Percentiles rank a stretch among this genome's conserved stretches.
Evolutionary conservation across 2,113 vertebrate species (phyloP).

Genomic region (Sturnus vulgaris): DNA sequence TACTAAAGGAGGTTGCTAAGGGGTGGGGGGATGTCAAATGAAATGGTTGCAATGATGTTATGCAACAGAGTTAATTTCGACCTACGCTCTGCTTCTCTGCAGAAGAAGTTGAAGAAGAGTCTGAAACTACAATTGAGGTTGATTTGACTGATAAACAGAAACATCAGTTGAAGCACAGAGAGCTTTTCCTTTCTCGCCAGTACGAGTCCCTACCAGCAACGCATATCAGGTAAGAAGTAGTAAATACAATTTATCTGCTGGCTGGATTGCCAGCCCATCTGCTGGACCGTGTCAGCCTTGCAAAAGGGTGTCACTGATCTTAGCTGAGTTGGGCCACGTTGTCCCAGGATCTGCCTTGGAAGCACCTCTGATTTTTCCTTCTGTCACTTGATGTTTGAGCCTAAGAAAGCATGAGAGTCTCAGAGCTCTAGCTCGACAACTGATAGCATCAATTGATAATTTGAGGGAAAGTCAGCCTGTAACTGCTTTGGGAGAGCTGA

Average conservation of each 20-base stretch:
- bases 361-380: background rate
- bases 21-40: slow-evolving; percentile 10
- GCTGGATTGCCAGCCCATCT: background rate
- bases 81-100: slow-evolving; percentile 65
- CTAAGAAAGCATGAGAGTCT: background rate
- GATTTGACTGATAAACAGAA: slow-evolving; percentile 98
- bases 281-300: background rate
- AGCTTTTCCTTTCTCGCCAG: slow-evolving; percentile 94
- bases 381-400: background rate
- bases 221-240: slow-evolving; percentile 85
- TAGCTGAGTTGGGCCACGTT: background rate
- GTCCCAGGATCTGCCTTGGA: background rate
- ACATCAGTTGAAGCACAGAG: slow-evolving; percentile 94
- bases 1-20: slow-evolving; percentile 13
- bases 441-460: background rate
- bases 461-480: background rate
- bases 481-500: background rate
- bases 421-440: background rate
- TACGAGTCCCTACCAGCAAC: slow-evolving; percentile 95
- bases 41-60: slow-evolving; percentile 29
- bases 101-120: slow-evolving; percentile 98
- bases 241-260: background rate
- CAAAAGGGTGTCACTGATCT: background rate
- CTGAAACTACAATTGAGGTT: slow-evolving; percentile 84
- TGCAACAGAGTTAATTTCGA: slow-evolving; percentile 45